Evolutionary conservation across 2,888 invertebrate genomes (phyloP).

Genomic region (Acronicta aceris): DNA sequence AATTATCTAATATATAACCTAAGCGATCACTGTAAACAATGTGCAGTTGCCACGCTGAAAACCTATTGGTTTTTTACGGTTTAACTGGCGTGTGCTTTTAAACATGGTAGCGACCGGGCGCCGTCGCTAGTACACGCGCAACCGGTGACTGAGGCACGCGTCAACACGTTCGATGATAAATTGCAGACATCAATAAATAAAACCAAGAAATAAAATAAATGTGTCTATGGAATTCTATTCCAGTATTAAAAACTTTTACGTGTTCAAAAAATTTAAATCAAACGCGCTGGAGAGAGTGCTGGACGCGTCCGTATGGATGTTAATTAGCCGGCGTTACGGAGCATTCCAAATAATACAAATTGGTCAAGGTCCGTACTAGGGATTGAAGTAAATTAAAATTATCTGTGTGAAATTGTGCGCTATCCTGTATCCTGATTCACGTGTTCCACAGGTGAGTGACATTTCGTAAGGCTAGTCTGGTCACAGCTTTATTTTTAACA

Average conservation of each 20-base stretch:
- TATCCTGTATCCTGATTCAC: slow-evolving; percentile 67
- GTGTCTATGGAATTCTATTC: slow-evolving; percentile 55
- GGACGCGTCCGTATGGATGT: slow-evolving; percentile 70
- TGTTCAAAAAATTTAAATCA: slow-evolving; percentile 54
- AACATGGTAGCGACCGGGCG: slow-evolving; percentile 78
- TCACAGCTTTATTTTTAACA: slow-evolving; percentile 80
- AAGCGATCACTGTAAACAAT: slow-evolving; percentile 62
- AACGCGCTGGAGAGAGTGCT: slow-evolving; percentile 73
- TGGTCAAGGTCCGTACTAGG: slow-evolving; percentile 73
- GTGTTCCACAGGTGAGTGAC: slow-evolving; percentile 84
- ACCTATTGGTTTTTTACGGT: slow-evolving; percentile 74
- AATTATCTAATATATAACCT: slow-evolving; percentile 40
- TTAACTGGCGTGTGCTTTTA: slow-evolving; percentile 78
- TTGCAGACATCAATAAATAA: slow-evolving; percentile 61
- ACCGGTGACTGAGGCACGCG: slow-evolving; percentile 79
- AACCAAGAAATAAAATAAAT: slow-evolving; percentile 55
- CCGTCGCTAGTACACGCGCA: slow-evolving; percentile 78
- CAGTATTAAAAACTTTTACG: slow-evolving; percentile 49
- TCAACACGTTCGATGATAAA: slow-evolving; percentile 61
- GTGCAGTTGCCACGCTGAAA: slow-evolving; percentile 68
- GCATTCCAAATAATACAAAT: slow-evolving; percentile 72
- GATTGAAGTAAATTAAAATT: slow-evolving; percentile 64
- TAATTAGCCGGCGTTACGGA: slow-evolving; percentile 75
- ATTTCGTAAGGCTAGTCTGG: slow-evolving; percentile 70
- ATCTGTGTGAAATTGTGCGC: slow-evolving; percentile 70